Evolutionary conservation across 2,888 invertebrate species (phyloP).

Genomic region (Adela reaumurella): DNA sequence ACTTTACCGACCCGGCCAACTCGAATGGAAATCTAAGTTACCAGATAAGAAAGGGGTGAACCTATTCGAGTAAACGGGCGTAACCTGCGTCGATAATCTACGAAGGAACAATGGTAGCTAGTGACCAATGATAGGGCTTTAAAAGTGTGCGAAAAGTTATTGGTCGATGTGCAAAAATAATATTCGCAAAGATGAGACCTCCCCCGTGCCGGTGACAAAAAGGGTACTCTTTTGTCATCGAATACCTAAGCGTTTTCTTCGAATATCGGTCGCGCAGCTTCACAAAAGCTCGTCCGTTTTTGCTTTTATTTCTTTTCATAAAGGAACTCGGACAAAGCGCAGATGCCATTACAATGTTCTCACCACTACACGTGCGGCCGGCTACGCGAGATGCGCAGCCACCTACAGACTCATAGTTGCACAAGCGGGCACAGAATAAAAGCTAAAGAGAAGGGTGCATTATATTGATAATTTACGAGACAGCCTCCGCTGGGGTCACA

Average conservation of each 20-base stretch:
- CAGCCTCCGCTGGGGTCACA: constrained; percentile 9
- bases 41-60: neutral
- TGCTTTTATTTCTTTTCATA: neutral
- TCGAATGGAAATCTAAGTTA: neutral
- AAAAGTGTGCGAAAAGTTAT: constrained; percentile 21
- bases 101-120: neutral
- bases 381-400: neutral
- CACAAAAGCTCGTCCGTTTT: neutral
- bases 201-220: no score
- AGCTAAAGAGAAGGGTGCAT: constrained; percentile 39
- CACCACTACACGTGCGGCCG: neutral
- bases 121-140: constrained; percentile 31
- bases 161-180: constrained; percentile 51
- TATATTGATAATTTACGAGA: constrained; percentile 47
- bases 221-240: no score
- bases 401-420: neutral
- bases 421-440: constrained; percentile 23
- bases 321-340: neutral
- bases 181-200: constrained; percentile 31
- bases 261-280: neutral
- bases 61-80: neutral
- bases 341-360: neutral
- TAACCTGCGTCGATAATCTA: neutral
- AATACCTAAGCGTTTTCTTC: no score
- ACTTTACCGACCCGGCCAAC: neutral